Conservation (phyloP, 1,140 invertebrate genomes). For the Cylas formicarius region DNA sequence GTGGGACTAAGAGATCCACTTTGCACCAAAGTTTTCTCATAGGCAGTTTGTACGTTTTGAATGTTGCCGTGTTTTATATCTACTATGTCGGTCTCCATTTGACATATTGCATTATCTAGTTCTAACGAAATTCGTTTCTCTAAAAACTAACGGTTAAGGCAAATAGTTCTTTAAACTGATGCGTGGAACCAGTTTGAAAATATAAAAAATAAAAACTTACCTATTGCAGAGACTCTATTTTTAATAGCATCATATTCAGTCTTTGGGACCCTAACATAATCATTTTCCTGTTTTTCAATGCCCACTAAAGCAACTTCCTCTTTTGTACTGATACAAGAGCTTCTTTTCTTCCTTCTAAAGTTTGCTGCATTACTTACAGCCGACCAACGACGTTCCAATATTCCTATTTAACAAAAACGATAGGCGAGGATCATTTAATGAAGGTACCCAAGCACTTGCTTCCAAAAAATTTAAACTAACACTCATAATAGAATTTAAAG, state of each 20-base stretch:
- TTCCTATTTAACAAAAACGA: too few species aligned
- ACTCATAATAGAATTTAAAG: too few species aligned
- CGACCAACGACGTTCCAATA: constrained; percentile 37
- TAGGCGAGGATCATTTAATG: too few species aligned
- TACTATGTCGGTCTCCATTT: constrained; percentile 20
- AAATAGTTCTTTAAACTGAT: too few species aligned
- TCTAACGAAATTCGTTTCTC: constrained; percentile 62
- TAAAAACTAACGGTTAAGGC: not conserved
- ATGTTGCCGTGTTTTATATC: constrained; percentile 25
- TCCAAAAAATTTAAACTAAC: too few species aligned
- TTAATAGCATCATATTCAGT: constrained; percentile 69
- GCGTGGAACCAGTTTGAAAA: too few species aligned
- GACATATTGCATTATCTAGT: constrained; percentile 46
- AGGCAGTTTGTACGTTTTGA: constrained; percentile 56
- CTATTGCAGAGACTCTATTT: constrained; percentile 59
- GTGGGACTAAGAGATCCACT: constrained; percentile 52
- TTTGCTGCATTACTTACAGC: constrained; percentile 29
- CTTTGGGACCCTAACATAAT: constrained; percentile 62
- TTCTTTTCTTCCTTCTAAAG: constrained; percentile 28
- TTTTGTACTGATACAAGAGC: constrained; percentile 22
- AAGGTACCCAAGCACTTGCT: too few species aligned
- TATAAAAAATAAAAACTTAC: too few species aligned
- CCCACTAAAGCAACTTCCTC: constrained; percentile 3
- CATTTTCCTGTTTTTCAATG: constrained; percentile 38
- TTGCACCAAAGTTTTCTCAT: constrained; percentile 64